Base-by-base conservation (phyloP, 2,113 vertebrate genomes). In the Sinocyclocheilus grahami region DNA sequence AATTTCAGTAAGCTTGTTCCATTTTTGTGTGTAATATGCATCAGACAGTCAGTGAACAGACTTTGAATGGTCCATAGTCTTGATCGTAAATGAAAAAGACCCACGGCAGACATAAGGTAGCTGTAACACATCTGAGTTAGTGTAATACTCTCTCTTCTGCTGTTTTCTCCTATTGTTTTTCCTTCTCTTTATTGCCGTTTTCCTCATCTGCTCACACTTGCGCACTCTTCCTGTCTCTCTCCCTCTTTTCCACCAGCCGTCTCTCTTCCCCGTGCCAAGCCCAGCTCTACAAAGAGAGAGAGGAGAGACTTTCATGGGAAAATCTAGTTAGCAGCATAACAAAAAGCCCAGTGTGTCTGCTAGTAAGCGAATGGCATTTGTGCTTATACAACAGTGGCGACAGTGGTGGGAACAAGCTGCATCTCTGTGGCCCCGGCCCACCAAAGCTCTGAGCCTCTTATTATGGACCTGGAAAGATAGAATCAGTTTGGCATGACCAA, bases 401-500 rank as follows among this genome's bases (percentile, higher is more conserved):
- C 14, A 16, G 77, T 65, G 82, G 75, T 55, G 81, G 85, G 81
- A 78, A 79, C 71, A 84, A 82, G 88, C 86, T 78, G 48, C 39
- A 42, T 69, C 67, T 81, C 78, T 55, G 51, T 55, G 55, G 82
- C 37, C 13, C 5, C 8, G 24, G 60, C 85, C 76, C 85, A 42
- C 76, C 75, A 18, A 74, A 77, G 22, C 72, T 79, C 78, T 58
- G 63, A 63, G 82, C 48, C 48, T 72, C 37, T 71, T 37, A 33
- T 53, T 27, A 27, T 81, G 20, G 79, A 84, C 72, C 79, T 33
- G 82, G 55, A 42, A 58, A 93, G 93, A 94, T 94, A 90, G 94
- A 96, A 95, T 93, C 95, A 94, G 88, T 94, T 90, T 92, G 92
- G 91, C 94, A 91, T 95, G 94, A 90, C 86, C 92, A 95, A 94